Evolutionary conservation across 2,888 invertebrate genomes (phyloP).

Genomic region (Heteromurus nitidus): DNA sequence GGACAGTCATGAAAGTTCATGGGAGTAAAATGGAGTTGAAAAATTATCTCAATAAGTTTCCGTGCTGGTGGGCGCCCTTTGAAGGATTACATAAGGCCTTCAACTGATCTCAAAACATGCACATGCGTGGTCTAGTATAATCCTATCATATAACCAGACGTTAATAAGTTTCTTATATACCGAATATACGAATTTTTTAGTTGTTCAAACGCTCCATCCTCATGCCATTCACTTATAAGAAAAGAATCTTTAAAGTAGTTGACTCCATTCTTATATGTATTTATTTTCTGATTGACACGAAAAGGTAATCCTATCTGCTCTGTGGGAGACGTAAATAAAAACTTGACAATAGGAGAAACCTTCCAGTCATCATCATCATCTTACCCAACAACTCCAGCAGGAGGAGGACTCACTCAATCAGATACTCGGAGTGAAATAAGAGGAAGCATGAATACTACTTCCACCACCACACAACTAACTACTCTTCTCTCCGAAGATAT

Average conservation of each 20-base stretch:
- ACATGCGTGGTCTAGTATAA: too few species aligned
- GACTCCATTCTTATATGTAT: constrained; percentile 44
- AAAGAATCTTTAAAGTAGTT: too few species aligned
- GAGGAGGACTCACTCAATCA: too few species aligned
- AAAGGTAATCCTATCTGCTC: constrained; percentile 70
- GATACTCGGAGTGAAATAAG: too few species aligned
- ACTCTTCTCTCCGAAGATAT: constrained; percentile 37
- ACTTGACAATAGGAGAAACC: constrained; percentile 65
- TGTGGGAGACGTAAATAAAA: constrained; percentile 73
- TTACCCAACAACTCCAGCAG: constrained; percentile 28
- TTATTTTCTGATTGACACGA: constrained; percentile 73
- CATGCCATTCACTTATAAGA: too few species aligned
- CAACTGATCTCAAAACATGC: too few species aligned
- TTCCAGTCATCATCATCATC: constrained; percentile 53
- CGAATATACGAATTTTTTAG: too few species aligned
- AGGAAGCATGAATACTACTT: constrained; percentile 41
- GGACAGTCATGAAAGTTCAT: constrained; percentile 37
- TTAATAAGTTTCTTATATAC: too few species aligned
- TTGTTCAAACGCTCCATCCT: too few species aligned
- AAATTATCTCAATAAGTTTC: constrained; percentile 65
- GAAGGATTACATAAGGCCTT: constrained; percentile 70
- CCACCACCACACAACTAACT: constrained; percentile 57
- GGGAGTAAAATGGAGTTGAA: constrained; percentile 36
- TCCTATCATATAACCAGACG: too few species aligned
- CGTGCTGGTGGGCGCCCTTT: constrained; percentile 69